Evolutionary conservation across 2,888 invertebrate genomes (phyloP).

Genomic region (Heteromyza rotundicornis): DNA sequence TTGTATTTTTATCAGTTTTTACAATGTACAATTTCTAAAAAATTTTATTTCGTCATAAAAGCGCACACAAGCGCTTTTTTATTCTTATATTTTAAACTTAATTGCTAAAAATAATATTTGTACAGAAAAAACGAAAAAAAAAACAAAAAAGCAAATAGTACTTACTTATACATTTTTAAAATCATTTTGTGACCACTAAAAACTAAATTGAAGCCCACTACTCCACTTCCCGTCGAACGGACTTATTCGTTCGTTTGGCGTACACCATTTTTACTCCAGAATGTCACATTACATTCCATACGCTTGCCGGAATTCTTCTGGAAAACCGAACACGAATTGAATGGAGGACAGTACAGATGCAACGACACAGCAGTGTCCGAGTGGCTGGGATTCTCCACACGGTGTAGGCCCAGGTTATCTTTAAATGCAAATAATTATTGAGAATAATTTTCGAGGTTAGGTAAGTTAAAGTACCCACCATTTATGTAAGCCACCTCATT

Average conservation of each 20-base stretch:
- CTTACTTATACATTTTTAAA: no score
- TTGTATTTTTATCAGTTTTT: no score
- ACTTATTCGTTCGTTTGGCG: conserved; percentile 25
- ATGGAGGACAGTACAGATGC: conserved; percentile 96
- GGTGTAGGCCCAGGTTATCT: conserved; percentile 94
- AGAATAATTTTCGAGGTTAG: conserved; percentile 67
- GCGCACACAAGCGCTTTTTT: no score
- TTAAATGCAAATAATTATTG: conserved; percentile 72
- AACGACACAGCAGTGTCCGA: conserved; percentile 88
- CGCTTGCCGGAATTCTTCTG: conserved; percentile 88
- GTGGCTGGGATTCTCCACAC: conserved; percentile 93
- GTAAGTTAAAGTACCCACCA: conserved; percentile 66
- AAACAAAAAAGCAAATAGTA: no score
- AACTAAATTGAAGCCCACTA: no score
- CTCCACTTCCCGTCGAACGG: no score
- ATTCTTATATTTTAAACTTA: no score
- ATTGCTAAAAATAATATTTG: no score
- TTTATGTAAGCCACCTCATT: conserved; percentile 95
- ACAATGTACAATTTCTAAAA: no score
- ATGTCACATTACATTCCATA: conserved; percentile 76
- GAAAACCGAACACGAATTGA: conserved; percentile 85
- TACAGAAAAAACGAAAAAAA: no score
- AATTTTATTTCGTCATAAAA: no score
- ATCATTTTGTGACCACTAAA: no score
- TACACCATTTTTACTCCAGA: conserved; percentile 91